Evolutionary conservation across 2,113 vertebrate species (phyloP).

Genomic region (Hemiprocne comata): DNA sequence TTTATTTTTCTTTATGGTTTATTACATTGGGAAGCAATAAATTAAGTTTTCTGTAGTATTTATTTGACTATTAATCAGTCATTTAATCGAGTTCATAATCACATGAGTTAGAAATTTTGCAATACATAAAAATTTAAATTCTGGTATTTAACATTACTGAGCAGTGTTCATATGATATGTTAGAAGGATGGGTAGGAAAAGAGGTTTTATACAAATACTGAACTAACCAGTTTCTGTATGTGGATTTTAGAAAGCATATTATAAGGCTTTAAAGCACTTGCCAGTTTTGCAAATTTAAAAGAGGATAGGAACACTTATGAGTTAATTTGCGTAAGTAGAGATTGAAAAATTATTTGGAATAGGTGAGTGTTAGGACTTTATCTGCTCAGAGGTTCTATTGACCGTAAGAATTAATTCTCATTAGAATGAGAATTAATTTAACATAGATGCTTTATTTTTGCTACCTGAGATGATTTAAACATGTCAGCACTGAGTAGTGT

Average conservation of each 20-base stretch:
- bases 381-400: background rate
- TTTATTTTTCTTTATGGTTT: background rate
- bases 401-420: background rate
- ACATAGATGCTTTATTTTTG: background rate
- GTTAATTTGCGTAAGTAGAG: background rate
- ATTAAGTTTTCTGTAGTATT: background rate
- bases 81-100: background rate
- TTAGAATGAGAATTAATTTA: constrained; percentile 4
- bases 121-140: background rate
- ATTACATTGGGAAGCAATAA: background rate
- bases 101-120: background rate
- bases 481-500: background rate
- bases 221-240: background rate
- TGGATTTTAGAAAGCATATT: background rate
- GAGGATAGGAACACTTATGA: background rate
- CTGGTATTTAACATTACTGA: background rate
- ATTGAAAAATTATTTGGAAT: background rate
- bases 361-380: background rate
- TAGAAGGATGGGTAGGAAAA: background rate
- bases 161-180: background rate
- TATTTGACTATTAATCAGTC: background rate
- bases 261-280: background rate
- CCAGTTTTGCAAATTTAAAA: background rate
- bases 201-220: background rate
- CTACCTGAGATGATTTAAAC: background rate